Percentiles rank a stretch among this genome's conserved stretches.
Conservation (phyloP, 2,797 vertebrate genomes). For the Steatocranus sp. region DNA sequence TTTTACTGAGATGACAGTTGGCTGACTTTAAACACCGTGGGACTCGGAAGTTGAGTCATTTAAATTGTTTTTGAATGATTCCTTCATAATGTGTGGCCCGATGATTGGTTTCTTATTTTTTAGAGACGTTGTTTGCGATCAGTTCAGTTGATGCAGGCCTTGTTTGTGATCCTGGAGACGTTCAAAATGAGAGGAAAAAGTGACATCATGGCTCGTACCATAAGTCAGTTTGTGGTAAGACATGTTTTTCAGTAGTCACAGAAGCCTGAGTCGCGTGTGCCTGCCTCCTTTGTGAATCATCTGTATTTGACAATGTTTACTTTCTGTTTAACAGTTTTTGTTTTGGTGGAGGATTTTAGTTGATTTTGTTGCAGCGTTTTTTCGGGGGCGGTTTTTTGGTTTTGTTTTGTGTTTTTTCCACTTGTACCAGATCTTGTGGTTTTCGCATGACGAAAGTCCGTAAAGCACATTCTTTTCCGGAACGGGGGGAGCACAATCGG, state of each 20-base stretch:
- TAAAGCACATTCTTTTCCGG: conserved; percentile 58
- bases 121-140: neutral
- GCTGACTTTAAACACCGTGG: conserved; percentile 9
- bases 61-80: neutral
- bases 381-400: neutral
- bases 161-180: conserved; percentile 35
- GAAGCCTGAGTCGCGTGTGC: conserved; percentile 61
- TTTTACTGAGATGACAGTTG: conserved; percentile 33
- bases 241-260: conserved; percentile 67
- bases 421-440: conserved; percentile 58
- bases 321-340: conserved; percentile 49
- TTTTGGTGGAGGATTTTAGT: conserved; percentile 24
- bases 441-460: conserved; percentile 67
- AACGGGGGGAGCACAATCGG: conserved; percentile 54
- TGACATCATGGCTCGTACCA: conserved; percentile 63
- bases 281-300: conserved; percentile 50
- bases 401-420: conserved; percentile 33
- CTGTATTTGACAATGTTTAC: conserved; percentile 45
- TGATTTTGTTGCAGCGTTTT: neutral
- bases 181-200: conserved; percentile 66
- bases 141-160: neutral
- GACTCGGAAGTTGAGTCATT: conserved; percentile 23
- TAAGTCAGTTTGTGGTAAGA: conserved; percentile 62
- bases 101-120: conserved; percentile 25
- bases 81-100: neutral